phyloP scores from a whole-genome alignment of 1,140 invertebrate genomes.

The Phenacoccus solenopsis region DNA sequence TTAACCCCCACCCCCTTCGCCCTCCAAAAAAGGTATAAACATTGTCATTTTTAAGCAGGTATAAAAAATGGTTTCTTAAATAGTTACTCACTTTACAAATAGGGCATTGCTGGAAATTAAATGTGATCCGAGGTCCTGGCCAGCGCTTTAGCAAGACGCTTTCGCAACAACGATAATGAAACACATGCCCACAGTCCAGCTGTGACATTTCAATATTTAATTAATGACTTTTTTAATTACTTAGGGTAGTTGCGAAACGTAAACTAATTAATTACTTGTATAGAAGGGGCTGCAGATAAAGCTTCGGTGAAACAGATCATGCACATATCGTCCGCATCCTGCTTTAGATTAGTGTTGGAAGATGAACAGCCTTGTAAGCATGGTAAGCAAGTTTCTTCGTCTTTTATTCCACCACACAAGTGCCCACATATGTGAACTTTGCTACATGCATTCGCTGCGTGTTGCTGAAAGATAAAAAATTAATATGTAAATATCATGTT shows the following conservation, averaged over 20 bases:
- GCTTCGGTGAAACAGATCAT: conserved; percentile 99
- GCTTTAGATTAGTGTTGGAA: conserved; percentile 45
- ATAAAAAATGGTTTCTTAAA: no score
- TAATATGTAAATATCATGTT: no score
- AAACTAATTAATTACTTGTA: conserved; percentile 59
- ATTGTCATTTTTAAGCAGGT: no score
- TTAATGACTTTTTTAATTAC: no score
- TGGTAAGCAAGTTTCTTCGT: conserved; percentile 55
- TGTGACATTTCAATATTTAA: conserved; percentile 35
- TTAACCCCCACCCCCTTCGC: no score
- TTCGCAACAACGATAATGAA: conserved; percentile 84
- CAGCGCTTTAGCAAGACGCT: conserved; percentile 76
- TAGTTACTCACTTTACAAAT: conserved; percentile 88
- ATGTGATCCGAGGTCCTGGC: conserved; percentile 90
- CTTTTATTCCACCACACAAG: conserved; percentile 76
- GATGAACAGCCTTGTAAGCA: conserved; percentile 49
- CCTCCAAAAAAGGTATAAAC: no score
- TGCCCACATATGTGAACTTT: conserved; percentile 80
- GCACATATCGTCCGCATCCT: conserved; percentile 98
- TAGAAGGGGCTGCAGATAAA: conserved; percentile 83
- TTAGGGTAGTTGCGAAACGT: no score
- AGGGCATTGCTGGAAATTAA: conserved; percentile 89
- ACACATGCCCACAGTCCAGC: conserved; percentile 89
- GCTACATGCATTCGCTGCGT: conserved; percentile 69
- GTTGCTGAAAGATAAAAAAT: conserved; percentile 48